Conservation (phyloP, 2,797 vertebrate species). For the Selene dorsalis region DNA sequence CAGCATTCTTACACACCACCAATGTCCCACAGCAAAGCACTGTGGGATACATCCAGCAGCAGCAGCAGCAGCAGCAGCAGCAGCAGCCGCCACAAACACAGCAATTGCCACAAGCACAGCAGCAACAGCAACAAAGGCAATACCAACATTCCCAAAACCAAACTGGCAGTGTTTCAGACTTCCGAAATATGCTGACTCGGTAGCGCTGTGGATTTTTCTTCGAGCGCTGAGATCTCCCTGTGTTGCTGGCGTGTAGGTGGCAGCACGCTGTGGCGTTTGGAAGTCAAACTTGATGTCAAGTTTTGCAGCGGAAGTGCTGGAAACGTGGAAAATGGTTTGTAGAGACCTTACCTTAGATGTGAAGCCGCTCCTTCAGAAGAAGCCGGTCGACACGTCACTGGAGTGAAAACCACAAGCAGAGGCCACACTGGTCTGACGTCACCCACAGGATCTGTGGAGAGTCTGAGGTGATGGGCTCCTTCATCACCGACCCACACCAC, state of each 20-base stretch:
- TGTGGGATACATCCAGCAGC: conserved; percentile 85
- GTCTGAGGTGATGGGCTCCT: conserved; percentile 36
- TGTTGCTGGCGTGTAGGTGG: conserved; percentile 30
- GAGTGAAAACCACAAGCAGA: conserved; percentile 33
- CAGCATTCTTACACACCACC: conserved; percentile 83
- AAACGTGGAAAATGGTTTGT: conserved; percentile 24
- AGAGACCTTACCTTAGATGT: conserved; percentile 61
- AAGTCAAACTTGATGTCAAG: conserved; percentile 53
- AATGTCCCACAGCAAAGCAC: conserved; percentile 81
- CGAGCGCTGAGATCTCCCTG: conserved; percentile 43
- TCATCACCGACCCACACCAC: conserved; percentile 7
- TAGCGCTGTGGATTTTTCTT: conserved; percentile 42
- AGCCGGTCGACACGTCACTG: conserved; percentile 13
- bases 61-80: conserved; percentile 81
- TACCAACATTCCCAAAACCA: conserved; percentile 85
- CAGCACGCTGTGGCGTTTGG: conserved; percentile 42
- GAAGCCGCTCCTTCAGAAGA: conserved; percentile 49
- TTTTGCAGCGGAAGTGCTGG: conserved; percentile 37
- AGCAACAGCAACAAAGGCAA: conserved; percentile 83
- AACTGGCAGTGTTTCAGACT: conserved; percentile 85
- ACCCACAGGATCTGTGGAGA: conserved; percentile 18
- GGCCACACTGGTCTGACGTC: conserved; percentile 35
- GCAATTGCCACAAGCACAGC: conserved; percentile 81
- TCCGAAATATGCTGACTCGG: conserved; percentile 89
- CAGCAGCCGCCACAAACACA: conserved; percentile 78